phyloP scores from a whole-genome alignment of 2,113 vertebrate genomes.

The Odontophorus gujanensis region DNA sequence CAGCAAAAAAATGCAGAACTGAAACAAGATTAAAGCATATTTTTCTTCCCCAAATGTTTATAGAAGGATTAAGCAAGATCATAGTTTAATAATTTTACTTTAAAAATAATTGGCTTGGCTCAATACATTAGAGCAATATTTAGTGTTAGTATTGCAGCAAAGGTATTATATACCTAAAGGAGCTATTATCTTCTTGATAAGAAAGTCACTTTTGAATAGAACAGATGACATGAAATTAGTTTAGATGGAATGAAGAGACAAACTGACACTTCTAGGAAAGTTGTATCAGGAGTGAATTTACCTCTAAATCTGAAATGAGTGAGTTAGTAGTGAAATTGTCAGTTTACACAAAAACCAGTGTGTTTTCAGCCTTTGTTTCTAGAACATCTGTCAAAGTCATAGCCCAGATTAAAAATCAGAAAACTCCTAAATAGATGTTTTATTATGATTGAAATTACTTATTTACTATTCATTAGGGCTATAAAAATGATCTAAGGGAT shows the following conservation, averaged over 20 bases:
- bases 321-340: background rate
- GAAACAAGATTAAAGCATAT: slow-evolving; percentile 73
- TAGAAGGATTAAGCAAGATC: slow-evolving; percentile 68
- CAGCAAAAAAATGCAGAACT: slow-evolving; percentile 58
- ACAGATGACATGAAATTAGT: background rate
- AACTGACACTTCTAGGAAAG: background rate
- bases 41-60: slow-evolving; percentile 65
- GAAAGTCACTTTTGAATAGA: background rate
- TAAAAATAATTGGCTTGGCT: slow-evolving; percentile 65
- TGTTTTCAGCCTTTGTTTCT: background rate
- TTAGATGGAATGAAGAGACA: background rate
- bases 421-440: background rate
- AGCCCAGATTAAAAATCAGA: background rate
- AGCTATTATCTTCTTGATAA: background rate
- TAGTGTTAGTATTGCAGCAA: slow-evolving; percentile 23
- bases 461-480: background rate
- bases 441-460: background rate
- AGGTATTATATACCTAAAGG: background rate
- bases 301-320: background rate
- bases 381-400: background rate
- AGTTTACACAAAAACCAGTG: background rate
- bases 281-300: background rate
- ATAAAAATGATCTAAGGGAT: no score
- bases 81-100: slow-evolving; percentile 67
- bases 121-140: background rate